phyloP scores from a whole-genome alignment of 2,113 vertebrate genomes.

The Myocastor coypus region DNA sequence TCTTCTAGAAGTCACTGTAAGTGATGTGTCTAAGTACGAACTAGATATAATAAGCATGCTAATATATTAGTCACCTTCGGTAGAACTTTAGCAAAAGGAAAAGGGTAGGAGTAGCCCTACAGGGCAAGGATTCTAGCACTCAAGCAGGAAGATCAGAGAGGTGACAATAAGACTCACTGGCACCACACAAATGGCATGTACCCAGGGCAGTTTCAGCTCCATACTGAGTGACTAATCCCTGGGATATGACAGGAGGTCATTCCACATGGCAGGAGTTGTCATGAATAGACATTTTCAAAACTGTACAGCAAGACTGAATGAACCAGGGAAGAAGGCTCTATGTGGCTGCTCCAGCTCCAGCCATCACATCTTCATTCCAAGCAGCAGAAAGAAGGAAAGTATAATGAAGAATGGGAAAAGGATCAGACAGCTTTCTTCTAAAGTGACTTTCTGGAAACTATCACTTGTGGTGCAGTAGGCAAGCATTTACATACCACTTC shows the following conservation, averaged over 20 bases:
- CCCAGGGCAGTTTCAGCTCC: not conserved
- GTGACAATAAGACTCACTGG: not conserved
- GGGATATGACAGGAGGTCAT: not conserved
- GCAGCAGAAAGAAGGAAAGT: not conserved
- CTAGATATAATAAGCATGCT: not conserved
- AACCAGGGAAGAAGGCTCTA: not conserved
- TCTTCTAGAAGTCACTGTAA: constrained; percentile 23
- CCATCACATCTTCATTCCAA: constrained; percentile 18
- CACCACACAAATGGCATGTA: not conserved
- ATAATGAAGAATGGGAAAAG: not conserved
- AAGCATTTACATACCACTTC: not conserved
- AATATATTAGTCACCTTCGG: not conserved
- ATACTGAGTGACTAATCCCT: too few species aligned
- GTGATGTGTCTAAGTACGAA: not conserved
- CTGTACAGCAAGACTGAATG: not conserved
- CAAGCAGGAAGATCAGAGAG: not conserved
- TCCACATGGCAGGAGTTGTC: not conserved
- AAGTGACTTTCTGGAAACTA: not conserved
- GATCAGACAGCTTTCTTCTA: not conserved
- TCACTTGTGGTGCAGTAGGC: not conserved
- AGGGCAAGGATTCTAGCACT: not conserved
- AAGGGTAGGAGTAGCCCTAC: not conserved
- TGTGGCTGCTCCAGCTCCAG: not conserved
- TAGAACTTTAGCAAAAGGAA: not conserved
- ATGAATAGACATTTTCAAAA: not conserved